Evolutionary conservation across 1,140 invertebrate species (phyloP).

Genomic region (Chionoecetes opilio): DNA sequence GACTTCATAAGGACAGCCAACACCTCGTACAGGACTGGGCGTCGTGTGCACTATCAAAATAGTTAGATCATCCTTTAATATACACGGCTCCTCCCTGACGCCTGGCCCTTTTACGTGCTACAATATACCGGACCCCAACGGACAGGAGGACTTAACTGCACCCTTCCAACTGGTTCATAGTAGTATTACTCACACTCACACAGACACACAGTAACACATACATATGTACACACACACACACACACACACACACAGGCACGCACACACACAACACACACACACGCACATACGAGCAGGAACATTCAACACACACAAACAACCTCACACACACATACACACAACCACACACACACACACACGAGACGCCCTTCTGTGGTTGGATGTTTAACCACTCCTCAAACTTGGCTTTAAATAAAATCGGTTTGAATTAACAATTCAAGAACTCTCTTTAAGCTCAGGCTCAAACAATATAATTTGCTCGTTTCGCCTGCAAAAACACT

Average conservation of each 20-base stretch:
- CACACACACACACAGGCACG: not conserved
- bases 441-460: not conserved
- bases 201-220: no score
- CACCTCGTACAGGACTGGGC: not conserved
- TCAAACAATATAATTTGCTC: not conserved
- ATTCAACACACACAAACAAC: not conserved
- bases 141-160: not conserved
- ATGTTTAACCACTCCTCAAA: not conserved
- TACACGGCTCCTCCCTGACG: not conserved
- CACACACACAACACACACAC: no score
- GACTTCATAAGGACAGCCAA: not conserved
- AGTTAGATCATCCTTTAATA: constrained; percentile 34
- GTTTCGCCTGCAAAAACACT: not conserved
- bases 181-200: no score
- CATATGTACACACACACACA: not conserved
- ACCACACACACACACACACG: not conserved
- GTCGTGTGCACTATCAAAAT: not conserved
- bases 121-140: constrained; percentile 32
- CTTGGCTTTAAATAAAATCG: constrained; percentile 14
- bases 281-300: not conserved
- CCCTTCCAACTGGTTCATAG: no score
- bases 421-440: not conserved
- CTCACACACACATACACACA: constrained; percentile 16
- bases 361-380: not conserved
- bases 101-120: not conserved